Evolutionary conservation across 2,797 vertebrate genomes (phyloP).

Genomic region (Gymnoscopelus microlampas): DNA sequence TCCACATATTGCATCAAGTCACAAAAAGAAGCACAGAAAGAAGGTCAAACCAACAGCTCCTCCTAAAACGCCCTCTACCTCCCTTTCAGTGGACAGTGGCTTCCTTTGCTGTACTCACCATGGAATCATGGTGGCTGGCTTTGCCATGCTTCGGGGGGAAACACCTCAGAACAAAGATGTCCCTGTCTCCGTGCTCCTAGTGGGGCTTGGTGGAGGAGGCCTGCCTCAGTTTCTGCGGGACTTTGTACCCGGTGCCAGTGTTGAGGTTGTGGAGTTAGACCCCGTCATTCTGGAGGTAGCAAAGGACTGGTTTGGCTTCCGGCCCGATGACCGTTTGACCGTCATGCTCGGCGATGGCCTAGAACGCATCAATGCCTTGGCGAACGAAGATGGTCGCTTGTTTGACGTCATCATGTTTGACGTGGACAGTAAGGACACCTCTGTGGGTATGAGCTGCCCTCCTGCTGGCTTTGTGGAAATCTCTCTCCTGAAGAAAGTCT

Average conservation of each 20-base stretch:
- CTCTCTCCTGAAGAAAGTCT: constrained; percentile 86
- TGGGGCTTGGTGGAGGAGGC: constrained; percentile 93
- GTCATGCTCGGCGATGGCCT: constrained; percentile 77
- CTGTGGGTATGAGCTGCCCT: constrained; percentile 94
- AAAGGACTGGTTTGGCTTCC: constrained; percentile 89
- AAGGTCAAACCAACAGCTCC: constrained; percentile 67
- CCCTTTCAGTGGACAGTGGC: constrained; percentile 83
- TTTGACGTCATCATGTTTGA: constrained; percentile 94
- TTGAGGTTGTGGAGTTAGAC: constrained; percentile 93
- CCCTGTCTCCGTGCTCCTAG: constrained; percentile 83
- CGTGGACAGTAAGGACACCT: constrained; percentile 93
- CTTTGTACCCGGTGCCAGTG: constrained; percentile 79
- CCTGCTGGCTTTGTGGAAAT: constrained; percentile 91
- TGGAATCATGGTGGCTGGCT: constrained; percentile 92
- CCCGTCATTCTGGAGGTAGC: constrained; percentile 89
- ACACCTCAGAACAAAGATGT: constrained; percentile 77
- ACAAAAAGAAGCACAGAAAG: constrained; percentile 86
- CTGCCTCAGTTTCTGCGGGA: constrained; percentile 93
- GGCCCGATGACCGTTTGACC: constrained; percentile 82
- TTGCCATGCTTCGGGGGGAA: constrained; percentile 84
- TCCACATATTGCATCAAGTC: constrained; percentile 64
- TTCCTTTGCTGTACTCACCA: constrained; percentile 96
- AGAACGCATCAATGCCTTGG: constrained; percentile 64
- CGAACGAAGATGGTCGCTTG: constrained; percentile 66
- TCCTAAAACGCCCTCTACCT: constrained; percentile 34